Evolutionary conservation across 2,113 vertebrate species (phyloP).

Genomic region (Oceanites oceanicus): DNA sequence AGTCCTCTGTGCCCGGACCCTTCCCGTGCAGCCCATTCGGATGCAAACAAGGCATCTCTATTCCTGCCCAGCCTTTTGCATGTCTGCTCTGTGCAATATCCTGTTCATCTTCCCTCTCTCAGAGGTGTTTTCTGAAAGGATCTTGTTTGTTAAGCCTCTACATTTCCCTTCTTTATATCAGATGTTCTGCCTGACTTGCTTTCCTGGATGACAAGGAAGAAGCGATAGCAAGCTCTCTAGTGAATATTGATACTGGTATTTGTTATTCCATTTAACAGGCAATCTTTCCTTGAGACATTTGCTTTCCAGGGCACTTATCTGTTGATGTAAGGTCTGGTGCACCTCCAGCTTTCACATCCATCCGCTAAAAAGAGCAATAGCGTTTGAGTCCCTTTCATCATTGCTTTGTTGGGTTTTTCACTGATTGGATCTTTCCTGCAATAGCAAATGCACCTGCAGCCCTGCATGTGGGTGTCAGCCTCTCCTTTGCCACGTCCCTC

Average conservation of each 20-base stretch:
- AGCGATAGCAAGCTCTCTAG: not conserved
- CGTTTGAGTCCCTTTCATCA: not conserved
- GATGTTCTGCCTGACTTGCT: not conserved
- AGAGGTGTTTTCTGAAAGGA: not conserved
- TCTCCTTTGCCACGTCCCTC: fast-evolving
- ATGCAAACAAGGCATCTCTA: fast-evolving
- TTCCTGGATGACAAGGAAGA: not conserved
- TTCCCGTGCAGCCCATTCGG: not conserved
- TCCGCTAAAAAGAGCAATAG: not conserved
- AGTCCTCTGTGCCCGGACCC: not conserved
- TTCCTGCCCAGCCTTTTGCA: not conserved
- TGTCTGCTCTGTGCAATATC: not conserved
- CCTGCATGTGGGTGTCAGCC: too few relatives aligned
- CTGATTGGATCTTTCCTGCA: not conserved
- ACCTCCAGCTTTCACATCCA: not conserved
- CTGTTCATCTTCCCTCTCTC: not conserved
- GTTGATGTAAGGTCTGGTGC: not conserved
- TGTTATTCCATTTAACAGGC: not conserved
- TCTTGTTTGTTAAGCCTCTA: not conserved
- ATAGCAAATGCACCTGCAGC: not conserved
- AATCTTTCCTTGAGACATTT: not conserved
- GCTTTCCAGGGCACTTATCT: not conserved
- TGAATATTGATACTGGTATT: not conserved
- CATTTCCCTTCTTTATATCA: not conserved
- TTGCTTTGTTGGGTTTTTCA: not conserved